phyloP scores from a whole-genome alignment of 2,888 invertebrate species.

The Cistogaster globosa region DNA sequence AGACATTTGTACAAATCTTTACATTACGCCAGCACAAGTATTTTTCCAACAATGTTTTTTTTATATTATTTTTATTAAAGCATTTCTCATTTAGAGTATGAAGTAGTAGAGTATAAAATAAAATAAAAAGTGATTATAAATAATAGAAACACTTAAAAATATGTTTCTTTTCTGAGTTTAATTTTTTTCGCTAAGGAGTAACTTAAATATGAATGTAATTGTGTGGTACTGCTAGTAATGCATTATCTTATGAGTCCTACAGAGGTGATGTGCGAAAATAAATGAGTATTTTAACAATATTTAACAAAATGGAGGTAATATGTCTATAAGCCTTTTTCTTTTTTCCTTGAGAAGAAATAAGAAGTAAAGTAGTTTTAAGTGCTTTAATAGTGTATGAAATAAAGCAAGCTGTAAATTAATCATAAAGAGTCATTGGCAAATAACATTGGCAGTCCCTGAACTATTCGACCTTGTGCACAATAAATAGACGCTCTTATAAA shows the following conservation, averaged over 20 bases:
- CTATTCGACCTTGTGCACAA: too few relatives aligned
- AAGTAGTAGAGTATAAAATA: background rate
- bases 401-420: too few relatives aligned
- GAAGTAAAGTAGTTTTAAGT: too few relatives aligned
- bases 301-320: too few relatives aligned
- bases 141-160: conserved; percentile 32
- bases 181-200: conserved; percentile 5
- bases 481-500: too few relatives aligned
- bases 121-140: background rate
- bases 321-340: background rate
- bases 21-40: conserved; percentile 6
- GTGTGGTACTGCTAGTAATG: background rate
- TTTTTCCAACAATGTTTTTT: background rate
- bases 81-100: background rate
- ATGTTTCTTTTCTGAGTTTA: conserved; percentile 32
- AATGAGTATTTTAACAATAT: too few relatives aligned
- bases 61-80: background rate
- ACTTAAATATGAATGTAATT: conserved; percentile 26
- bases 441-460: too few relatives aligned
- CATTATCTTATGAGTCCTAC: background rate
- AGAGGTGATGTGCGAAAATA: background rate
- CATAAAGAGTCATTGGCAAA: too few relatives aligned
- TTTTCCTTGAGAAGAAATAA: background rate
- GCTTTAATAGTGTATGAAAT: too few relatives aligned
- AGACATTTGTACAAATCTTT: background rate